A percentile compares a stretch with the other conserved stretches of the same genome.
phyloP scores from a whole-genome alignment of 2,888 invertebrate genomes.

The Nomada flava region DNA sequence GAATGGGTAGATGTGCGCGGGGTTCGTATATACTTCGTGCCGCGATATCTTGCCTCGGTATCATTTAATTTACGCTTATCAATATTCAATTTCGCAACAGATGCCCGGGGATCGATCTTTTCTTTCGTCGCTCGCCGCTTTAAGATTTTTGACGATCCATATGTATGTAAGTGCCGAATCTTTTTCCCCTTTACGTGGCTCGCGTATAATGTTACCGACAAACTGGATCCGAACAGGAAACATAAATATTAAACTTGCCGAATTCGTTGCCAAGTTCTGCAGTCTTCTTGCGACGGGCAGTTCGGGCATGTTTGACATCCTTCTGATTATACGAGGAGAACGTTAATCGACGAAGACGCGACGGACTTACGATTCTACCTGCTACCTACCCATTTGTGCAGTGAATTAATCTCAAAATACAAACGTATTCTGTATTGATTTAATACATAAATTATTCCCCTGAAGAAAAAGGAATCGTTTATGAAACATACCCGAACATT shows the following conservation, averaged over 20 bases:
- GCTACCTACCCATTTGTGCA: background rate
- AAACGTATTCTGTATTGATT: no score
- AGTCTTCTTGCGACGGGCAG: constrained; percentile 1
- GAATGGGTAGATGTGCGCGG: no score
- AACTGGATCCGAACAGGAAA: constrained; percentile 30
- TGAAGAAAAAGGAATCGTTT: no score
- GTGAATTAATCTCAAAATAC: no score
- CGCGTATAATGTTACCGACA: constrained; percentile 46
- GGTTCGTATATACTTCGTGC: no score
- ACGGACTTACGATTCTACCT: constrained; percentile 11
- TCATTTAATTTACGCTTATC: no score
- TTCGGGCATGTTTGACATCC: constrained; percentile 25
- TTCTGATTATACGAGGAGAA: constrained; percentile 35
- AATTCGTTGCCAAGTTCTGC: constrained; percentile 37
- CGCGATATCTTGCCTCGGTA: no score
- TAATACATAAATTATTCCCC: no score
- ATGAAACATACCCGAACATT: no score
- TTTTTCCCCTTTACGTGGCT: constrained; percentile 42
- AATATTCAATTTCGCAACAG: background rate
- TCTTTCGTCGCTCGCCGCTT: background rate
- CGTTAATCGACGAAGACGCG: constrained; percentile 14
- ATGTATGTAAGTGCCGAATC: background rate
- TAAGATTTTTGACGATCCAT: background rate
- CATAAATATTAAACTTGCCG: constrained; percentile 53
- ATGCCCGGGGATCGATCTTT: constrained; percentile 5